A percentile compares a stretch with the other conserved stretches of the same genome.
Evolutionary conservation across 2,888 invertebrate genomes (phyloP).

Genomic region (Melinaea marsaeus): DNA sequence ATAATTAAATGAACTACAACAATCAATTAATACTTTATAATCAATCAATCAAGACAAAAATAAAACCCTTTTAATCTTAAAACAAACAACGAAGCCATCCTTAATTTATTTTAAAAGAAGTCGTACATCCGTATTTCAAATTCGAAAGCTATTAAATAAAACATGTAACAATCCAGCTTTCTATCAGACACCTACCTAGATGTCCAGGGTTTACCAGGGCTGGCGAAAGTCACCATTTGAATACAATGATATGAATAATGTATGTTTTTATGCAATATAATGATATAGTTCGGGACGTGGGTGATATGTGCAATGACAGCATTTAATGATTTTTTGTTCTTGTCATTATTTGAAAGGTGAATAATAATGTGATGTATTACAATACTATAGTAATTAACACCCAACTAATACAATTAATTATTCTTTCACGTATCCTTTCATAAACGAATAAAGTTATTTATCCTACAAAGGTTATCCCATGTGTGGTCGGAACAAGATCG

Average conservation of each 20-base stretch:
- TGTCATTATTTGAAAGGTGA: neutral
- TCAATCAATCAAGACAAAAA: no score
- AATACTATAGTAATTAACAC: neutral
- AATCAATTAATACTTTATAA: no score
- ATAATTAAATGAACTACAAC: no score
- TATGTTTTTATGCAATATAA: conserved; percentile 69
- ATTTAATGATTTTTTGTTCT: conserved; percentile 6
- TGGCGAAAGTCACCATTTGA: conserved; percentile 75
- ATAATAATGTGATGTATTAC: conserved; percentile 2
- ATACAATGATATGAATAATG: conserved; percentile 75
- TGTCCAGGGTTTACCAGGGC: conserved; percentile 57
- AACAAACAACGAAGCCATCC: neutral
- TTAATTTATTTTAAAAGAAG: conserved; percentile 3
- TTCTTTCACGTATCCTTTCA: no score
- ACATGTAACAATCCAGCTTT: conserved; percentile 22
- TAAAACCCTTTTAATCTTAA: neutral
- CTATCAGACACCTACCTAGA: conserved; percentile 26
- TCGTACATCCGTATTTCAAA: conserved; percentile 15
- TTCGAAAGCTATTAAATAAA: conserved; percentile 27
- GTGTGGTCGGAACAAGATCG: conserved; percentile 18
- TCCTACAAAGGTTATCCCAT: neutral
- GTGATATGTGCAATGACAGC: conserved; percentile 22
- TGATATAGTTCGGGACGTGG: conserved; percentile 41
- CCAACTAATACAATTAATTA: no score
- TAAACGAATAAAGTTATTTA: neutral